Evolutionary conservation across 2,113 vertebrate species (phyloP).

Genomic region (Corythaixoides concolor): DNA sequence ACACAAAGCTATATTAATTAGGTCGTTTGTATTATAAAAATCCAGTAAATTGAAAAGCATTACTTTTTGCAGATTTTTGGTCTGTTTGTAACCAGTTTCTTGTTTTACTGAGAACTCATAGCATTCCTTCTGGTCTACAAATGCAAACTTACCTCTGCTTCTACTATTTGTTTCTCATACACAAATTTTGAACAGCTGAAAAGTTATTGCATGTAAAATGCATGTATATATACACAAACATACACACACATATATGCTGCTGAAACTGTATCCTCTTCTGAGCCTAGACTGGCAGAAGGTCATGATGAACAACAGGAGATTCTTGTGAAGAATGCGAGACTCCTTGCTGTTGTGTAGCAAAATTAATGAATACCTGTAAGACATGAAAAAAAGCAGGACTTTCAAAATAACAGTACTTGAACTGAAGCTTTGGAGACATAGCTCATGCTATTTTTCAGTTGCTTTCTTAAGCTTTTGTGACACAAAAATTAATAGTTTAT

Average conservation of each 20-base stretch:
- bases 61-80: not conserved
- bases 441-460: not conserved
- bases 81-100: not conserved
- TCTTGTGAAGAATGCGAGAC: not conserved
- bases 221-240: not conserved
- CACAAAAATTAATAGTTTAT: not conserved
- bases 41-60: not conserved
- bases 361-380: slow-evolving; percentile 74
- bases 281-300: not conserved
- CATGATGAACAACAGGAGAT: not conserved
- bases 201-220: not conserved
- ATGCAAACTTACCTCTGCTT: not conserved
- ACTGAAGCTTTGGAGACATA: not conserved
- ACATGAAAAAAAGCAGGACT: not conserved
- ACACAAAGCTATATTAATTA: not conserved
- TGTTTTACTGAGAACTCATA: not conserved
- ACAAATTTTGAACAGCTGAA: not conserved
- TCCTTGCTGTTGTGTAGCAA: slow-evolving; percentile 39
- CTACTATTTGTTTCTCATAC: not conserved
- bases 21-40: not conserved
- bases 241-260: not conserved
- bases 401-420: not conserved
- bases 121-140: not conserved
- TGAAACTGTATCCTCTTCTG: not conserved
- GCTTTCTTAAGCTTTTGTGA: not conserved